Evolutionary conservation across 2,888 invertebrate genomes (phyloP), one percentile per base, ranked within the genome.

Genomic region (Leptothorax acervorum): DNA sequence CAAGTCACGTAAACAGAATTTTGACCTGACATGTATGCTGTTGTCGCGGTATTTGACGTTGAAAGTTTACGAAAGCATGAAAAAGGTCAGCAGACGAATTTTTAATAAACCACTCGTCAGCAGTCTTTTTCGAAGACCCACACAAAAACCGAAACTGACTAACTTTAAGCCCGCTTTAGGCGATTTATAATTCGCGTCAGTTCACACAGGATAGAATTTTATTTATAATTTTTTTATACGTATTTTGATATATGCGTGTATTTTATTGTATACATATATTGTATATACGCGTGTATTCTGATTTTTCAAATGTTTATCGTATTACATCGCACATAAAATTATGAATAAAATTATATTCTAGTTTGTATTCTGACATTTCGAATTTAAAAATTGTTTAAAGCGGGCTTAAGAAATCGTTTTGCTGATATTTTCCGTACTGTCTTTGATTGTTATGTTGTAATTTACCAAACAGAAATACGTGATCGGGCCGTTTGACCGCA

Each of bases 401-500:
- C 0, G 15, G 3, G 12, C 11, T n/a, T 18, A 18, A n/a, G 12
- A 48, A 48, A n/a, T 2, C 9, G n/a, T 28, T 48, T 53, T 6
- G 42, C 12, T 39, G 53, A 62, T 79, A 55, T 48, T 42, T 55
- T 68, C 18, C 9, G 2, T 39, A 62, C 3, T 8, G 23, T 39
- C 2, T 28, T 39, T 39, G 1, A 71, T 9, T 28, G 35, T 81
- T 79, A 39, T 31, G 28, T 48, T 23, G 4, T 53, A 12, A 48
- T 73, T 70, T 65, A 62, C 42, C 51, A 83, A 94, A 5, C 95
- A 97, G 96, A 97, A 96, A 95, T 96, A 96, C 94, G 96, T 97
- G 76, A 94, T 96, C 87, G 97, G 96, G 73, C 89, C 92, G 1
- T 95, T 95, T 84, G 96, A 97, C 94, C 96, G 96, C 91, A 96